Base-by-base conservation (phyloP, 1,140 invertebrate species). In the Caenorhabditis remanei region DNA sequence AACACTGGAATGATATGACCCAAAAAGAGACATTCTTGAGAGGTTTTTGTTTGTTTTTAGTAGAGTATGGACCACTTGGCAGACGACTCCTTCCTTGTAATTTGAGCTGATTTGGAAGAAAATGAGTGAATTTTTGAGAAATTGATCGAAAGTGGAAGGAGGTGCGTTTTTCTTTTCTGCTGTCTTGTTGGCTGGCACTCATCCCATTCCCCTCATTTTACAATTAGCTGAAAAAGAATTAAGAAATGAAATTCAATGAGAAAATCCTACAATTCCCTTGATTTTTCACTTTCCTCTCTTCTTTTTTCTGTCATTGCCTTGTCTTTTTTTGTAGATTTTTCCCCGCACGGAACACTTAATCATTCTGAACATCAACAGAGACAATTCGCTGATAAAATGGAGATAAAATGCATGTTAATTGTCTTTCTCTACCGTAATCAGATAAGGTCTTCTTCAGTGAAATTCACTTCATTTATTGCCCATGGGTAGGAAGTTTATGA, bases 381-480 rank as follows among this genome's bases (percentile, higher is more conserved):
- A 8, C n/a, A n/a, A 58, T 21, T 13, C 19, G 24, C 21, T 65
- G 32, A 65, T 40, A 65, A 32, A 32, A 40, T 9, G 40, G 9
- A 11, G 61, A 65, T 65, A 65, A 65, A 65, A 65, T 40, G 61
- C 61, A 65, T 65, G 61, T 65, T 65, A 65, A 65, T 65, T n/a
- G 61, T 14, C 56, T n/a, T 32, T 32, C 50, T 50, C 50, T 65
- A 65, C 61, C 21, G 61, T 65, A 65, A 40, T 65, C 61, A 53
- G 50, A 53, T 53, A 53, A 65, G 32, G 32, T 32, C 32, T 32
- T 32, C 32, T 32, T 32, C 32, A 65, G 32, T 13, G 0, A 9
- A 2, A 4, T 9, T 9, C 9, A 24, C 61, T 40, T 65, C 61
- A 40, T 65, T 65, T 65, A 65, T 65, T 40, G 40, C 24, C 61